These are phyloP conservation scores for Lasioglossum pauxillum DNA, from an alignment of 2,888 invertebrate species.

Conservation along the genomic window DNA sequence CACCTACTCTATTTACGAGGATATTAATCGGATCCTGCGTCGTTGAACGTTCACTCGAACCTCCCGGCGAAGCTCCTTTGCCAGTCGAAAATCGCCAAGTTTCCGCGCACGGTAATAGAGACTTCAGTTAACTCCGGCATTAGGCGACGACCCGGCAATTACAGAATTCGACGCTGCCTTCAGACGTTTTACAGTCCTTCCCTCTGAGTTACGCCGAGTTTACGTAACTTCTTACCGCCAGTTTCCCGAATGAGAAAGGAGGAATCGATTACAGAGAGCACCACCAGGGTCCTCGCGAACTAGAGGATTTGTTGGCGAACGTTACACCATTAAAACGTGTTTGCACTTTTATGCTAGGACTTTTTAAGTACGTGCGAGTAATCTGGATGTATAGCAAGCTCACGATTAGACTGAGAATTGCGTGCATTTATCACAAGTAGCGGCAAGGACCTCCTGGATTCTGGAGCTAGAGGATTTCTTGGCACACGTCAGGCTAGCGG, in stretches of 20 bases:
- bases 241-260: neutral
- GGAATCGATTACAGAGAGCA: neutral
- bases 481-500: neutral
- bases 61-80: neutral
- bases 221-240: neutral
- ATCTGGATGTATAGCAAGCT: neutral
- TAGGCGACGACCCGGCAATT: constrained; percentile 13
- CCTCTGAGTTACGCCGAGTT: neutral
- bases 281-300: neutral
- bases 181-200: neutral
- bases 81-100: constrained; percentile 4
- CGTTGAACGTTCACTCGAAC: neutral
- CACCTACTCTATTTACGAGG: constrained; percentile 43
- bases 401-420: neutral
- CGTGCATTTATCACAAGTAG: neutral
- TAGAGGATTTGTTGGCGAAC: neutral
- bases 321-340: neutral
- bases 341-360: neutral
- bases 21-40: constrained; percentile 48
- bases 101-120: neutral
- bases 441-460: neutral
- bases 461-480: neutral
- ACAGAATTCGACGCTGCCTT: neutral
- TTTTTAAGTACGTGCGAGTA: neutral
- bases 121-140: constrained; percentile 4